Evolutionary conservation across 1,140 invertebrate species (phyloP), one percentile per base, ranked within the genome.

Genomic region (Diuraphis noxia): DNA sequence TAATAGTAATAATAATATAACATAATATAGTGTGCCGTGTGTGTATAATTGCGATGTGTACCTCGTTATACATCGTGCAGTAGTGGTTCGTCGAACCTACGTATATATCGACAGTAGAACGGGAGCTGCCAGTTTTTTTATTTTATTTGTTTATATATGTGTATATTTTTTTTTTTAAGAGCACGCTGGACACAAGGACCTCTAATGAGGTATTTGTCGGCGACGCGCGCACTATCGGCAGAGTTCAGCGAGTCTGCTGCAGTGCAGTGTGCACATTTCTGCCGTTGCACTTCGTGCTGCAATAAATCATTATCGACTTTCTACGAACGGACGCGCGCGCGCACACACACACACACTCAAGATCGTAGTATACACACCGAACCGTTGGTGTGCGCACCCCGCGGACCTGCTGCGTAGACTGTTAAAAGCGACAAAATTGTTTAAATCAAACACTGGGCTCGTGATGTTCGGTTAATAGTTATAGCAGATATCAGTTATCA

Each of bases 151-250:
- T 17, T 63, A 88, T 56, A 36, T 46, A 46, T 5, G 38, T n/a
- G n/a, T n/a, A n/a, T 87, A 5, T n/a, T 88, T 77, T 77, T 46
- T 86, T 56, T 63, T 88, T 52, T 88, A 38, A 88, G 52, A 56
- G n/a, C 86, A 52, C 46, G 49, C 86, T 23, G 56, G 36, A 88
- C 87, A 63, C 87, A 72, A 88, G 87, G 87, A 41, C n/a, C 87
- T 63, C 88, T 89, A 89, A 89, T 77, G 88, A 89, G 88, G 88
- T 89, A 89, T 89, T 89, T 89, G 88, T 72, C 88, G 88, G 38
- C 40, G 52, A 10, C 43, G 56, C 43, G 52, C 25, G 38, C 34
- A 72, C 30, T 77, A 56, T 40, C 88, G 52, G 52, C 52, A 41
- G 87, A 34, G 85, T 56, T 52, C 36, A 56, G 56, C 56, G 30